These are phyloP conservation scores for Malurus alboscapulatus DNA, from an alignment of 2,113 vertebrate species.

Conservation along the genomic window DNA sequence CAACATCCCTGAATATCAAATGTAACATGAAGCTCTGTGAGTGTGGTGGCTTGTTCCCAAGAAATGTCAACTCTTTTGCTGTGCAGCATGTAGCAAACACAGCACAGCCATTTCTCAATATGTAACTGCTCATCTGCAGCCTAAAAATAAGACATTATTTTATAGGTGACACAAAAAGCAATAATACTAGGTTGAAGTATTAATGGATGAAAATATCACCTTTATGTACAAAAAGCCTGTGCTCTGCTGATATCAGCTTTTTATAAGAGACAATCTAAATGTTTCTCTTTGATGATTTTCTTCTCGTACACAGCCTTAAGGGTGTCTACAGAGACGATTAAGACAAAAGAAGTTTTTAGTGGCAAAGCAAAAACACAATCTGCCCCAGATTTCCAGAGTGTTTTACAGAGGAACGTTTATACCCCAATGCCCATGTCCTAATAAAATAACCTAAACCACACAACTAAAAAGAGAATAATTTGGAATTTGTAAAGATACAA, in stretches of 20 bases:
- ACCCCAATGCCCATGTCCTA: not conserved
- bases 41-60: slow-evolving; percentile 28
- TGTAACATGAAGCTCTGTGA: slow-evolving; percentile 31
- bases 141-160: not conserved
- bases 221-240: not conserved
- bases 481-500: not conserved
- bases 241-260: not conserved
- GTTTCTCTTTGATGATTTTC: slow-evolving; percentile 8
- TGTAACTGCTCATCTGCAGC: not conserved
- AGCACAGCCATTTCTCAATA: not conserved
- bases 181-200: not conserved
- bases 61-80: slow-evolving; percentile 54
- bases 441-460: not conserved
- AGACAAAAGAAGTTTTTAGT: not conserved
- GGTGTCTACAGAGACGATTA: not conserved
- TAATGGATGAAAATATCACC: not conserved
- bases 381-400: not conserved
- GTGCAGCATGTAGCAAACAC: slow-evolving; percentile 11
- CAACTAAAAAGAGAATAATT: not conserved
- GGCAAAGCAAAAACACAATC: not conserved
- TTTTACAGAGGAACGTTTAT: not conserved
- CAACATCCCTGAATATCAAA: slow-evolving; percentile 58
- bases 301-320: not conserved
- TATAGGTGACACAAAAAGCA: slow-evolving; percentile 15
- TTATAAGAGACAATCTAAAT: not conserved